Conservation (phyloP, 1,140 invertebrate species). For the Phymastichus coffea region DNA sequence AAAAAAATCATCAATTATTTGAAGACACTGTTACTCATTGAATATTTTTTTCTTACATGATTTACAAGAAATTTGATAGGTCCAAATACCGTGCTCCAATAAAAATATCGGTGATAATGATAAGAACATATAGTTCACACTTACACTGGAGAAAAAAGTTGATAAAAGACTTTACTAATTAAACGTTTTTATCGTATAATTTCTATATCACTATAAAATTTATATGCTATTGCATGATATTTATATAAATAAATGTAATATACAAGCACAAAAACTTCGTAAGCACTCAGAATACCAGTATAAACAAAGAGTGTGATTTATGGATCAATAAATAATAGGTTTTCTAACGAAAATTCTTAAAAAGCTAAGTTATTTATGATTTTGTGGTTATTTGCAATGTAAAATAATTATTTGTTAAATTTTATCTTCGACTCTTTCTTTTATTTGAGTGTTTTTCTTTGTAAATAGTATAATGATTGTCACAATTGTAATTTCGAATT, state of each 20-base stretch:
- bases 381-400: conserved; percentile 7
- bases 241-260: too few relatives aligned
- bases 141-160: neutral
- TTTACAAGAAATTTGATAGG: neutral
- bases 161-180: neutral
- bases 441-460: too few relatives aligned
- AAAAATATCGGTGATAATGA: conserved; percentile 12
- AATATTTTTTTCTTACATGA: neutral
- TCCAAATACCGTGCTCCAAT: neutral
- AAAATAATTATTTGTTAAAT: neutral
- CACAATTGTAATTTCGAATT: too few relatives aligned
- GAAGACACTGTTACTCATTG: neutral
- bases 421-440: neutral
- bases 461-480: too few relatives aligned
- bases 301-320: neutral
- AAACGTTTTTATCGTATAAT: neutral
- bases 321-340: conserved; percentile 10
- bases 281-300: too few relatives aligned
- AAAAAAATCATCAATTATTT: conserved; percentile 1
- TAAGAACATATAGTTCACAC: neutral
- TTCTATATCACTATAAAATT: conserved; percentile 10
- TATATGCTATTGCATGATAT: conserved; percentile 12
- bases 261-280: conserved; percentile 14
- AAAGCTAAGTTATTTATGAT: conserved; percentile 25
- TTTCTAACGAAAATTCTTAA: too few relatives aligned